Conservation (phyloP, 1,140 invertebrate genomes). For the Zaprionus ghesquierei region DNA sequence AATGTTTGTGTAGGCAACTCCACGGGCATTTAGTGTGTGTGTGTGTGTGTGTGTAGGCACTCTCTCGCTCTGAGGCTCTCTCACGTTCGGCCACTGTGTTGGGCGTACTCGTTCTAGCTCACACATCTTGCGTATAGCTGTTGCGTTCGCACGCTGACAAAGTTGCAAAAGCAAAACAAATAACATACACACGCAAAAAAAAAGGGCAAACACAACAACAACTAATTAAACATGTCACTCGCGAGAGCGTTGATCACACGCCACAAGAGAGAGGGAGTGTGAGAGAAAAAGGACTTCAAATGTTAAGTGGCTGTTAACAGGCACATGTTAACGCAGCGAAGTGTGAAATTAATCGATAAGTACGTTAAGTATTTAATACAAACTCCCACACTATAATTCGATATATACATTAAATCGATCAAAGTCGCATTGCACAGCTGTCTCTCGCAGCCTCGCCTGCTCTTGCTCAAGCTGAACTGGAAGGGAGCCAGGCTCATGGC, state of each 20-base stretch:
- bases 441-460: too few relatives aligned
- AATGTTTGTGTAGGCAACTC: slow-evolving; percentile 23
- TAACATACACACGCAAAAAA: background rate
- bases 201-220: slow-evolving; percentile 10
- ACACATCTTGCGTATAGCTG: background rate
- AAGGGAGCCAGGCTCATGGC: background rate
- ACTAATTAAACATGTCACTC: slow-evolving; percentile 5
- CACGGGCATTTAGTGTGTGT: background rate
- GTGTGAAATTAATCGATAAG: background rate
- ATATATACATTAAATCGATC: background rate
- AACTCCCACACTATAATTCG: background rate
- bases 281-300: background rate
- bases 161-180: background rate
- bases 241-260: background rate
- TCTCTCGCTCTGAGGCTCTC: slow-evolving; percentile 1
- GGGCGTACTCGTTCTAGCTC: slow-evolving; percentile 7
- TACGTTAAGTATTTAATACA: background rate
- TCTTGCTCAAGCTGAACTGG: background rate
- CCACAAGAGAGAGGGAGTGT: background rate
- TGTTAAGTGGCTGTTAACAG: background rate
- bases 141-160: slow-evolving; percentile 17
- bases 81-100: background rate
- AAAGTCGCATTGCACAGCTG: background rate
- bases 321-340: background rate
- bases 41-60: background rate